Evolutionary conservation across 1,140 invertebrate genomes (phyloP), one percentile per base, ranked within the genome.

Genomic region (Zaprionus ornatus): DNA sequence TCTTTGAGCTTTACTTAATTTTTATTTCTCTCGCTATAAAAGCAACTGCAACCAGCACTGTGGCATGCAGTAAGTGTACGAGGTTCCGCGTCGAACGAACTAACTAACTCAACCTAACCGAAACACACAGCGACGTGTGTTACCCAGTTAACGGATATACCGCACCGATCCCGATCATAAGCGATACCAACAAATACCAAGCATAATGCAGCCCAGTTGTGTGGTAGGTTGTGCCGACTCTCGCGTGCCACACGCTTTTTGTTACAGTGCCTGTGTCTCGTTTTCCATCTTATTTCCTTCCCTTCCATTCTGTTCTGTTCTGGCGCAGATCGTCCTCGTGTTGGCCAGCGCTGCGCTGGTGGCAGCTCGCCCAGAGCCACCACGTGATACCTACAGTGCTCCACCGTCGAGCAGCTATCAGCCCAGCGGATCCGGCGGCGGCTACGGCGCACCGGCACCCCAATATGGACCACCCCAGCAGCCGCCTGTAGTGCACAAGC

Each of bases 401-500:
- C 91, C 91, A 40, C 90, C 90, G 1, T 62, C 90, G 12, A 91
- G 84, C 79, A 82, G 85, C 79, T 88, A 88, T 40, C 81, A 91
- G 73, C 91, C 91, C 0, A 90, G 88, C 25, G 79, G 79, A 59
- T 77, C 86, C 45, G 82, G 90, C 40, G 87, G 91, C 12, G 80
- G 84, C 61, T 91, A 91, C 48, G 90, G 93, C 5, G 90, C 95
- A 2, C 95, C 95, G 7, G 93, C 94, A 0, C 94, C 95, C 1
- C 94, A 94, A 59, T 97, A 97, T 75, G 96, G 96, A 0, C 94
- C 95, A 1, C 96, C 96, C 0, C 94, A 95, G 59, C 96, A 96
- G 85, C 93, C 93, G 12, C 96, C 96, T 1, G 95, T 97, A 15
- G 94, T 97, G 35, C 96, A 97, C 91, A 97, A 97, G 91, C 96